Conservation (phyloP, 1,140 invertebrate species). For the Drosophila nasuta region DNA sequence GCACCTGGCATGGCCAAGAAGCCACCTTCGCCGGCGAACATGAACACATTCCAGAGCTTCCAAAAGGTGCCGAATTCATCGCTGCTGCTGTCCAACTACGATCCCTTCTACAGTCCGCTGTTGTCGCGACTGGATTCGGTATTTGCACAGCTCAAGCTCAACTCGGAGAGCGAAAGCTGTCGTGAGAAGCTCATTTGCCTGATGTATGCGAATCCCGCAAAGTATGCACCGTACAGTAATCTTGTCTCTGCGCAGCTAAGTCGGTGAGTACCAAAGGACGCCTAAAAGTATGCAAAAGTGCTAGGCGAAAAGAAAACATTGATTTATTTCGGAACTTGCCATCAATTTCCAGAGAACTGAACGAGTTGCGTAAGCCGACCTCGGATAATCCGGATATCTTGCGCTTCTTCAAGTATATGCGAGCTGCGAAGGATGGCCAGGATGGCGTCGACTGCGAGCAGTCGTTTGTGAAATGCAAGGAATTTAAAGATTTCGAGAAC, state of each 20-base stretch:
- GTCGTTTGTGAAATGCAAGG: conserved; percentile 86
- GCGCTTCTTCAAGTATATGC: conserved; percentile 94
- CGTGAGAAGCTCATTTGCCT: conserved; percentile 92
- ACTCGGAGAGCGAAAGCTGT: conserved; percentile 88
- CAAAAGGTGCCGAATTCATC: conserved; percentile 93
- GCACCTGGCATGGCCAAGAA: conserved; percentile 68
- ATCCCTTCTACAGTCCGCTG: conserved; percentile 94
- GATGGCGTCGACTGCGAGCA: conserved; percentile 89
- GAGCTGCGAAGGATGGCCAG: conserved; percentile 93
- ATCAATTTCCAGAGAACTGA: conserved; percentile 88
- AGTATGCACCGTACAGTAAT: conserved; percentile 94
- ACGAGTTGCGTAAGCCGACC: conserved; percentile 92
- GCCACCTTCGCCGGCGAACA: conserved; percentile 71
- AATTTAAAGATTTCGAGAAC: conserved; percentile 87
- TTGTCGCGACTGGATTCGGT: conserved; percentile 92
- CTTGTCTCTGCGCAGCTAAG: conserved; percentile 94
- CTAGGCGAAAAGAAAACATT: not conserved
- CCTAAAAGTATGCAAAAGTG: conserved; percentile 54
- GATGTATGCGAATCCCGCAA: conserved; percentile 93
- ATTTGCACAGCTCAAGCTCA: conserved; percentile 90
- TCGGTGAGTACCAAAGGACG: conserved; percentile 86
- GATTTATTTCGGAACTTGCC: conserved; percentile 23
- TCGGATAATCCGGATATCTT: conserved; percentile 93
- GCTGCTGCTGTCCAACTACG: conserved; percentile 92
- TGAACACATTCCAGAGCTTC: conserved; percentile 88